These are phyloP conservation scores for Microhierax caerulescens DNA, from an alignment of 2,797 vertebrate genomes.

Conservation along the genomic window DNA sequence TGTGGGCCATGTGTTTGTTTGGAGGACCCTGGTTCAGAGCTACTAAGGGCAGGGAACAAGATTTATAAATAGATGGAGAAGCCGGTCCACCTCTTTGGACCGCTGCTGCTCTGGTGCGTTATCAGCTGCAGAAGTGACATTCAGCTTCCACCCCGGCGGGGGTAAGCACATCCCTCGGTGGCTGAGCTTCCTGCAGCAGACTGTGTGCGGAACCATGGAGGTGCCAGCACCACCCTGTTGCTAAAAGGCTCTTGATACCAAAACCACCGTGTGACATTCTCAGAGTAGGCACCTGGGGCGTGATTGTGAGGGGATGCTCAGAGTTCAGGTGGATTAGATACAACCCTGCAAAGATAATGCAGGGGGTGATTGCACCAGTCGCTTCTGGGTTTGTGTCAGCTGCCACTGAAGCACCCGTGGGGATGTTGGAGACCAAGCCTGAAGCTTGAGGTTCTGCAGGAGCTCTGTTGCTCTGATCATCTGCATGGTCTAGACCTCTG, in stretches of 20 bases:
- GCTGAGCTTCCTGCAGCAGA: neutral
- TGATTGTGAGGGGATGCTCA: neutral
- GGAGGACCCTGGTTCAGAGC: neutral
- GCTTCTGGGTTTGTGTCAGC: neutral
- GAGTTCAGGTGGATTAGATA: neutral
- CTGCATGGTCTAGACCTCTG: neutral
- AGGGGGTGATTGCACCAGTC: neutral
- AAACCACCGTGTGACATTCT: neutral
- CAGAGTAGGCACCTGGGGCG: neutral
- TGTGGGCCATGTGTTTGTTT: rapidly evolving
- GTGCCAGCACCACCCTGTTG: rapidly evolving
- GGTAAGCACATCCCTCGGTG: neutral
- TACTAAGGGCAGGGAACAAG: neutral
- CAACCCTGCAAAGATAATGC: neutral
- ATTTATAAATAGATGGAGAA: neutral
- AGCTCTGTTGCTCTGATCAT: neutral
- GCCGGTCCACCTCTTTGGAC: neutral
- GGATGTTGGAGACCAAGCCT: neutral
- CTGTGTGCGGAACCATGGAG: neutral
- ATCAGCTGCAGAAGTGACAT: neutral
- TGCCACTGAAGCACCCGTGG: neutral
- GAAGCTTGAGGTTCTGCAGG: neutral
- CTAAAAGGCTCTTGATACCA: neutral
- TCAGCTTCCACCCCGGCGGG: neutral
- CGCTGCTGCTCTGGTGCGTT: neutral